Percentiles rank a stretch among this genome's conserved stretches.
Evolutionary conservation across 2,888 invertebrate species (phyloP).

Genomic region (Trachelus iudaicus): DNA sequence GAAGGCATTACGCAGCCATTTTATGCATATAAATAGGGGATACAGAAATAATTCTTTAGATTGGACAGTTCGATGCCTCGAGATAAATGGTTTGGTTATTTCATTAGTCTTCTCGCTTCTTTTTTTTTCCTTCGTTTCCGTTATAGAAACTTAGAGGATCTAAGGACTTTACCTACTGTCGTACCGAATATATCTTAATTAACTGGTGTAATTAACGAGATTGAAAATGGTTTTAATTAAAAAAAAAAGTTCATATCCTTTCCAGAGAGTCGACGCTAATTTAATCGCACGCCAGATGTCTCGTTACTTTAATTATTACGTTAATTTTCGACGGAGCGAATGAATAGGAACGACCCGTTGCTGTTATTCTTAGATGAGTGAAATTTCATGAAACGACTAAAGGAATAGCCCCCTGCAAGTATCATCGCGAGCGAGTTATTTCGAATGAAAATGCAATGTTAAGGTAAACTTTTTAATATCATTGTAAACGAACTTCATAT

Average conservation of each 20-base stretch:
- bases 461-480: background rate
- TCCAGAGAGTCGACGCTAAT: background rate
- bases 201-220: background rate
- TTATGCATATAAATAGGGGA: background rate
- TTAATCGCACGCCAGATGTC: constrained; percentile 1
- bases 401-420: background rate
- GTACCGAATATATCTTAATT: background rate
- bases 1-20: background rate
- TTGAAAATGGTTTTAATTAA: background rate
- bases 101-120: background rate
- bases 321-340: background rate
- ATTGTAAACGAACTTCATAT: background rate
- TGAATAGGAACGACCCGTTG: background rate
- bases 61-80: background rate
- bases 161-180: background rate
- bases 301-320: background rate
- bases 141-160: background rate
- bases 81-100: background rate
- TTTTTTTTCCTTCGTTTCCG: background rate
- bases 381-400: background rate
- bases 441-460: background rate
- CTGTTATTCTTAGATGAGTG: background rate
- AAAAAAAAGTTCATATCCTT: background rate
- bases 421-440: background rate
- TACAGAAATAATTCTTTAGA: background rate